Percentiles rank a stretch among this genome's conserved stretches.
Evolutionary conservation across 2,888 invertebrate species (phyloP).

Genomic region (Microctonus aethiopoides): DNA sequence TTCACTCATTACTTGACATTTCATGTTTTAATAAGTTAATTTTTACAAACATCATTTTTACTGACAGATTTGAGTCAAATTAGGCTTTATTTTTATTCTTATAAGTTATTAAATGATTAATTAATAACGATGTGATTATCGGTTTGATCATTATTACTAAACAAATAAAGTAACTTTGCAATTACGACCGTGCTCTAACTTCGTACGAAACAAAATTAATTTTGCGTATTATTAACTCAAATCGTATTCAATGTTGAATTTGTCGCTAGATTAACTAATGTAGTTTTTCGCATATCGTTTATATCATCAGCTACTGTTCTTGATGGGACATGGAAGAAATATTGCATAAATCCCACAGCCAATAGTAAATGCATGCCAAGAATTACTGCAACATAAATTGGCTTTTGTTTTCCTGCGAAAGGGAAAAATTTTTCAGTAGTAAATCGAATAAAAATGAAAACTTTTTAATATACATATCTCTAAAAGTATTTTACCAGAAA

Average conservation of each 20-base stretch:
- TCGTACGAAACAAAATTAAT: too few relatives aligned
- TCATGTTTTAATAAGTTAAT: too few relatives aligned
- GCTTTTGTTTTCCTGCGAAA: conserved; percentile 70
- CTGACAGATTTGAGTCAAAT: too few relatives aligned
- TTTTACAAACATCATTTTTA: too few relatives aligned
- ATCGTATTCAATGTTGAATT: neutral
- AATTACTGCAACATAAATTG: conserved; percentile 75
- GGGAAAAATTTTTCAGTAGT: neutral
- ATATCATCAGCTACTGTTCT: neutral
- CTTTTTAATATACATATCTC: neutral
- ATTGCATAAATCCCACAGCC: conserved; percentile 88
- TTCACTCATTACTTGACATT: too few relatives aligned
- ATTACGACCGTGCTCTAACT: too few relatives aligned
- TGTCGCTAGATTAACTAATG: conserved; percentile 8
- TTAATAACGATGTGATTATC: too few relatives aligned
- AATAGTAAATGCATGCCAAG: conserved; percentile 82
- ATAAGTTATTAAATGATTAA: too few relatives aligned
- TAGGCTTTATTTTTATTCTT: too few relatives aligned
- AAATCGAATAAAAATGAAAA: conserved; percentile 1
- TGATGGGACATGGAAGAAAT: conserved; percentile 78
- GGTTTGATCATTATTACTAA: too few relatives aligned
- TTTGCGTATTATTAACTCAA: too few relatives aligned
- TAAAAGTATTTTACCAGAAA: conserved; percentile 63
- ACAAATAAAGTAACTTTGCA: too few relatives aligned
- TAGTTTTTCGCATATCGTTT: neutral